Conservation (phyloP, 2,797 vertebrate genomes). For the Garrulus glandarius region DNA sequence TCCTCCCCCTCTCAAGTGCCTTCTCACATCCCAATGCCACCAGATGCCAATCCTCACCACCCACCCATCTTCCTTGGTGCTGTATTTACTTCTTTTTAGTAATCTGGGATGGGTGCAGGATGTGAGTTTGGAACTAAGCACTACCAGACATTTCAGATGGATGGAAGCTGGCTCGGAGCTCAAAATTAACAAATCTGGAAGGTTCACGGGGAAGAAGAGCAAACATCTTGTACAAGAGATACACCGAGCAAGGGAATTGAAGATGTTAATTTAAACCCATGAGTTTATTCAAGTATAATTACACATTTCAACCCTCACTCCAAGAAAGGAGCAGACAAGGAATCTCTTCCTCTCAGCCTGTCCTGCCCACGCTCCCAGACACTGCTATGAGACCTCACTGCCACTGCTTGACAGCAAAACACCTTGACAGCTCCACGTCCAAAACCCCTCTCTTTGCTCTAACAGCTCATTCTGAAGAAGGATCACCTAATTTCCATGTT, state of each 20-base stretch:
- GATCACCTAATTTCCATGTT: conserved; percentile 28
- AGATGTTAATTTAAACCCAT: background rate
- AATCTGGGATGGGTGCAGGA: background rate
- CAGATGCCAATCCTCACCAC: background rate
- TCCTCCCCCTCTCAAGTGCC: background rate
- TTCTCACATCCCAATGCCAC: background rate
- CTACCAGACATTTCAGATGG: background rate
- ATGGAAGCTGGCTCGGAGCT: background rate
- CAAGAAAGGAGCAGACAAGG: background rate
- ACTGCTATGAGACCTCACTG: background rate
- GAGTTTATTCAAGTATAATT: background rate
- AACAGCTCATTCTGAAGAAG: conserved; percentile 7
- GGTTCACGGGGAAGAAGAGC: background rate
- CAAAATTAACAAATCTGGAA: background rate
- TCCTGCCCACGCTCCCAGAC: background rate
- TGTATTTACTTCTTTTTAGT: background rate
- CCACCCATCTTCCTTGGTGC: background rate
- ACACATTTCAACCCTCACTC: background rate
- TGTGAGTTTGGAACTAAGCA: background rate
- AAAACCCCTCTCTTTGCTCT: background rate
- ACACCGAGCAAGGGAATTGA: background rate
- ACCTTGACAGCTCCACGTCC: background rate
- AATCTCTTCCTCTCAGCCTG: background rate
- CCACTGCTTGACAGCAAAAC: background rate
- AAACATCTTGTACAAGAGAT: background rate